Base-by-base conservation (phyloP, 2,888 invertebrate genomes). In the Heliconius cydno region DNA sequence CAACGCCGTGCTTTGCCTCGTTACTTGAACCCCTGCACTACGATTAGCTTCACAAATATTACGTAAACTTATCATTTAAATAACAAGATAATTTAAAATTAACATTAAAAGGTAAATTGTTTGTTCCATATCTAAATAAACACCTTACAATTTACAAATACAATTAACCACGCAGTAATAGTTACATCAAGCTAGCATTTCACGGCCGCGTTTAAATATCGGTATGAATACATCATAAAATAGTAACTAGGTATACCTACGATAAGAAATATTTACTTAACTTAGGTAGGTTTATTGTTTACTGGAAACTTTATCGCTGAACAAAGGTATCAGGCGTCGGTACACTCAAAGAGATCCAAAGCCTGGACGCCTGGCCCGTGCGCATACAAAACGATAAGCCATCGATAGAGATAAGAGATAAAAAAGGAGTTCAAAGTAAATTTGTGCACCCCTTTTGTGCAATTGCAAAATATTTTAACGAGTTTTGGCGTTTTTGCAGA, bases 291-390 rank as follows among this genome's bases (percentile, higher is more conserved):
- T 80, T 81, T 83, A 82, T 81, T 83, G 81, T 80, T 78, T 76
- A 68, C 68, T 68, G 83, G 83, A 78, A 84, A 85, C 73, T 82
- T 85, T 85, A 85, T 85, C 84, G 80, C 67, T 68, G 79, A 83
- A 86, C 84, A 87, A 87, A 85, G 84, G 84, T 87, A 87, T 87
- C 87, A 82, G 80, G 30, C 80, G 88, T 86, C 89, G 89, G 89
- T 79, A 82, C 82, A 82, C 82, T 87, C 87, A 88, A 90, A 88
- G 88, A 84, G 78, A 66, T 65, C 57, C 57, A 71, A 80, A 76
- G 68, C 85, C 86, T 74, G 83, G 83, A 84, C 46, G 78, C 66
- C 68, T 67, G 77, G 81, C 84, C 84, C 85, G 84, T 85, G 84
- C 82, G 84, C 85, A 88, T 86, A 88, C 87, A 87, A 74, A 82